A percentile compares a stretch with the other conserved stretches of the same genome.
These are phyloP conservation scores for Hirtodrosophila duncani DNA, from an alignment of 2,888 invertebrate genomes.

Conservation along the genomic window DNA sequence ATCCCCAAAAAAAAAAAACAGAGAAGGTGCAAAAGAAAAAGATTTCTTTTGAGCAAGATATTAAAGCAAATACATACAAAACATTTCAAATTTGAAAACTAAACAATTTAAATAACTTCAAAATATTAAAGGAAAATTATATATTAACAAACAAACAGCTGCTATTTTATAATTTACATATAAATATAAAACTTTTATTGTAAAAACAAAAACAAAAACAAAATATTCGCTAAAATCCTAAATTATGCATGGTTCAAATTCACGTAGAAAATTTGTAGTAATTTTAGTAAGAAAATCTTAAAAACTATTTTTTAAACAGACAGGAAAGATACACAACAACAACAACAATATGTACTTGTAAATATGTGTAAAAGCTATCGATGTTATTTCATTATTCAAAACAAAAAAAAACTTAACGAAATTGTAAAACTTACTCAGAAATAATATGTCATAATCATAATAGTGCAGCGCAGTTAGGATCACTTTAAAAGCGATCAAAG, in stretches of 20 bases:
- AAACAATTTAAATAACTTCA: constrained; percentile 15
- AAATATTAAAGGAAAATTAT: constrained; percentile 6
- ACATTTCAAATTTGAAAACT: constrained; percentile 18
- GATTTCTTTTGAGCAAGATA: not conserved
- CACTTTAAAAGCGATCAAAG: too few relatives aligned
- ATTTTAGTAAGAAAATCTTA: constrained; percentile 37
- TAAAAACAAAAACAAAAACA: constrained; percentile 22
- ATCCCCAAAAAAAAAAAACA: constrained; percentile 22
- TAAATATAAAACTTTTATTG: constrained; percentile 39
- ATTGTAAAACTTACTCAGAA: too few relatives aligned
- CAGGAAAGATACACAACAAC: constrained; percentile 2
- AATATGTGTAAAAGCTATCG: too few relatives aligned
- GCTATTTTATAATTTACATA: constrained; percentile 56
- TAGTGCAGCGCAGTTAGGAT: too few relatives aligned
- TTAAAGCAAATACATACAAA: constrained; percentile 20
- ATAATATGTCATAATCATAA: too few relatives aligned
- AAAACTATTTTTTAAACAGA: constrained; percentile 25
- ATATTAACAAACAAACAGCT: constrained; percentile 31
- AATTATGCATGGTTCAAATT: constrained; percentile 54
- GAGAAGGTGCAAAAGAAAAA: not conserved
- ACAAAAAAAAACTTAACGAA: not conserved
- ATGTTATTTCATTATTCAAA: too few relatives aligned
- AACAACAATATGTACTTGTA: constrained; percentile 13
- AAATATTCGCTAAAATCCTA: constrained; percentile 33
- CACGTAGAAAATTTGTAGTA: constrained; percentile 58